A percentile compares a stretch with the other conserved stretches of the same genome.
Conservation (phyloP, 2,113 vertebrate species). For the Mormyrus iriodes region DNA sequence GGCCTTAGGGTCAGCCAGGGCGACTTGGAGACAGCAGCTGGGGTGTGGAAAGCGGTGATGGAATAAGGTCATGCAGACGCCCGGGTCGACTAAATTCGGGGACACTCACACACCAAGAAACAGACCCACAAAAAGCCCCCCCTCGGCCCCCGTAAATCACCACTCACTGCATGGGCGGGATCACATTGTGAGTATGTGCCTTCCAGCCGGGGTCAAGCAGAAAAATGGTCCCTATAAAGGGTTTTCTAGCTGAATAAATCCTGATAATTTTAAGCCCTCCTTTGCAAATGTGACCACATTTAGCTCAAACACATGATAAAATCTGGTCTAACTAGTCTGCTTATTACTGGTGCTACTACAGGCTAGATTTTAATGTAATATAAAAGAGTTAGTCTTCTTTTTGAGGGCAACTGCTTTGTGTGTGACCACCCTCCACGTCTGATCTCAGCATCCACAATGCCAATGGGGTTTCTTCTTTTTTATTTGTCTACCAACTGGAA, state of each 20-base stretch:
- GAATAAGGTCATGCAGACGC: background rate
- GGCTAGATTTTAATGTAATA: background rate
- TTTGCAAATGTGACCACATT: background rate
- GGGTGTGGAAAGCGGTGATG: background rate
- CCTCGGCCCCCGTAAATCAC: background rate
- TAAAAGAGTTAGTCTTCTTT: background rate
- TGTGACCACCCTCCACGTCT: background rate
- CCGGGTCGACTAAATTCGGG: background rate
- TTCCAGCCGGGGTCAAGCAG: background rate
- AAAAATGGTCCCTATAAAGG: background rate
- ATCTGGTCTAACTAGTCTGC: background rate
- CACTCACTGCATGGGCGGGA: background rate
- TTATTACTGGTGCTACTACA: background rate
- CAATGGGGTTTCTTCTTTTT: background rate
- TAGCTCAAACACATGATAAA: background rate
- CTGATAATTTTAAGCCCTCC: background rate
- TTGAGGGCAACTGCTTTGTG: background rate
- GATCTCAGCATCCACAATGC: background rate
- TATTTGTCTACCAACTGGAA: background rate
- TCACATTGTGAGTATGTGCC: background rate
- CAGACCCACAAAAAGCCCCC: background rate
- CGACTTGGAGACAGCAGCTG: background rate
- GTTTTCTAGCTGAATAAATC: background rate
- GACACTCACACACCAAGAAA: background rate
- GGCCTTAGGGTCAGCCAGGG: background rate